Evolutionary conservation across 2,888 invertebrate genomes (phyloP).

Genomic region (Lapara coniferarum): DNA sequence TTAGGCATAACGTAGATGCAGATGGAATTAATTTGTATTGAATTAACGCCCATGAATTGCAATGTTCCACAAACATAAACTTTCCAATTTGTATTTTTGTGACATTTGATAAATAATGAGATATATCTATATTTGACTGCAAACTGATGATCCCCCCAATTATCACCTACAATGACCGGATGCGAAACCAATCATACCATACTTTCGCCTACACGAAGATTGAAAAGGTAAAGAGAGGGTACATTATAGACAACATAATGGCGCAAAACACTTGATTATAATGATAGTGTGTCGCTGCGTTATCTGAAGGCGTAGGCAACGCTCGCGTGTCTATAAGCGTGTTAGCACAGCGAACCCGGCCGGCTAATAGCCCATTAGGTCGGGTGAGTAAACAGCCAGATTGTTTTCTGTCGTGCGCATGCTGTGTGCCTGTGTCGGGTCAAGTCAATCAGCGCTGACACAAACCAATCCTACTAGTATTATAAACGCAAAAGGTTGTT

Average conservation of each 20-base stretch:
- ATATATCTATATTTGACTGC: too few species aligned
- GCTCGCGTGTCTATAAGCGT: constrained; percentile 36
- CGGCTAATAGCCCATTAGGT: constrained; percentile 61
- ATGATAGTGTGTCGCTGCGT: constrained; percentile 27
- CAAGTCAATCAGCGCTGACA: constrained; percentile 25
- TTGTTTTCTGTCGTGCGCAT: constrained; percentile 59
- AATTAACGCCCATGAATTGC: neutral
- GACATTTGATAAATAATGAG: too few species aligned
- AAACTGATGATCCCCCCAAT: too few species aligned
- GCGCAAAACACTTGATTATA: constrained; percentile 18
- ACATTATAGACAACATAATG: constrained; percentile 18
- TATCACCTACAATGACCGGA: neutral
- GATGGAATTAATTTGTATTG: neutral
- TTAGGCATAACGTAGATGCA: too few species aligned
- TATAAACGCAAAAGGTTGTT: too few species aligned
- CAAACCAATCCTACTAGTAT: constrained; percentile 26
- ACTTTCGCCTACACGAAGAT: constrained; percentile 12
- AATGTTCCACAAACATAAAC: too few species aligned
- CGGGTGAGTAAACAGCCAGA: constrained; percentile 57
- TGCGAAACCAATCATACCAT: neutral
- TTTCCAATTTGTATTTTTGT: too few species aligned
- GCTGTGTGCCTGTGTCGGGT: constrained; percentile 24
- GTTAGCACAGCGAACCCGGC: constrained; percentile 35
- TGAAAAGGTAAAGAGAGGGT: constrained; percentile 14
- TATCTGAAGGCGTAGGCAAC: constrained; percentile 33